phyloP scores from a whole-genome alignment of 2,797 vertebrate genomes.

The Danio choprae region DNA sequence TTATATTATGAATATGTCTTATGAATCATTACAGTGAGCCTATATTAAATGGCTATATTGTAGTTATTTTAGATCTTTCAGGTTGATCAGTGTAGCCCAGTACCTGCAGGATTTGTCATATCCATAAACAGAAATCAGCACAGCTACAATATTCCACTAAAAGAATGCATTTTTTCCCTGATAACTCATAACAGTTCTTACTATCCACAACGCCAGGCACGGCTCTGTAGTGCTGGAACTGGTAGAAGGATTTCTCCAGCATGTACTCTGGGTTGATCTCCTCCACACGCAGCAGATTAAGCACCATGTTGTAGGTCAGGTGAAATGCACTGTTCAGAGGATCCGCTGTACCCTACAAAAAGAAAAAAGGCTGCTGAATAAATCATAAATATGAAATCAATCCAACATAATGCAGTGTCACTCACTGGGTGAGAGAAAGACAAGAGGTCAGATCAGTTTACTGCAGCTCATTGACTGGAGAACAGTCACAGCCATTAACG shows the following conservation, averaged over 20 bases:
- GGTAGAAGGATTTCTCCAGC: conserved; percentile 98
- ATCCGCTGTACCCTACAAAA: conserved; percentile 89
- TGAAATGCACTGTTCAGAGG: conserved; percentile 96
- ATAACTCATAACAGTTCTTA: conserved; percentile 72
- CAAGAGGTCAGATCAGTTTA: not conserved
- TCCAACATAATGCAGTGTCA: not conserved
- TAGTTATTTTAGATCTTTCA: too few relatives aligned
- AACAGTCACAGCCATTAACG: not conserved
- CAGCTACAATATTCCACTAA: too few relatives aligned
- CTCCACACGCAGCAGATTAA: conserved; percentile 95
- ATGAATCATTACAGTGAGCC: too few relatives aligned
- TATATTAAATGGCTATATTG: too few relatives aligned
- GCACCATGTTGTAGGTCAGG: conserved; percentile 97
- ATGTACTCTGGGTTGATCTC: conserved; percentile 99
- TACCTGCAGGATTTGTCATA: too few relatives aligned
- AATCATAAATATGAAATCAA: not conserved
- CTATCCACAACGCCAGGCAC: conserved; percentile 95
- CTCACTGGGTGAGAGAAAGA: too few relatives aligned
- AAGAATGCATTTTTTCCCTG: too few relatives aligned
- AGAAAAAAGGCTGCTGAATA: not conserved
- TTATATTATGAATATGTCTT: too few relatives aligned
- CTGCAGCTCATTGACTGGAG: not conserved
- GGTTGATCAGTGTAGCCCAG: too few relatives aligned
- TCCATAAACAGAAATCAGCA: too few relatives aligned
- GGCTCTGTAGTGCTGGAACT: conserved; percentile 97